Percentiles rank a stretch among this genome's conserved stretches.
phyloP scores from a whole-genome alignment of 2,113 vertebrate genomes.

The Neodon shergylaensis region DNA sequence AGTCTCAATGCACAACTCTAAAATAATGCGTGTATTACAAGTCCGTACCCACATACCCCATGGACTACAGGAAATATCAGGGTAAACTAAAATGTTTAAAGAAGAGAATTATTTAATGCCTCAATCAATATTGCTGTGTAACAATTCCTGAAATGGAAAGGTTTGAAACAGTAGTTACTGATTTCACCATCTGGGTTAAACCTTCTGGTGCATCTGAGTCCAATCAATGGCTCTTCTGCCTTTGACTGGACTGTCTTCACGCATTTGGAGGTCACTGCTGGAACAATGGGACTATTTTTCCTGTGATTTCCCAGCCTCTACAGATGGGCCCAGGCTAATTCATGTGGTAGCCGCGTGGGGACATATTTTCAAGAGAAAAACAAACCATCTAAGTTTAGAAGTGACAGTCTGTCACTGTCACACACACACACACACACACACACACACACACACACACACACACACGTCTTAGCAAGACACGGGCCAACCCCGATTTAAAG shows the following conservation, averaged over 20 bases:
- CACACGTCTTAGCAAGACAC: neutral
- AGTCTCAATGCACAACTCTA: neutral
- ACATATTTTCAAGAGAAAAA: slow-evolving; percentile 7
- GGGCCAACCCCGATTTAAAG: neutral
- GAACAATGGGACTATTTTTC: neutral
- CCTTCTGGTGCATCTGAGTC: neutral
- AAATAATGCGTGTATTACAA: neutral
- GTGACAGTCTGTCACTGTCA: neutral
- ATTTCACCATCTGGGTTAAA: neutral
- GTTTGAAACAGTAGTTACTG: neutral
- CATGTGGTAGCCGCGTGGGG: neutral
- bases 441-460: too few relatives aligned
- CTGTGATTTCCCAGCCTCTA: neutral
- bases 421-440: too few relatives aligned
- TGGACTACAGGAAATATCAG: neutral
- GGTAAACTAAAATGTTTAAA: neutral
- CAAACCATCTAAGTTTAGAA: neutral
- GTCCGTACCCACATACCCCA: neutral
- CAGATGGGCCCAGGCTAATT: neutral
- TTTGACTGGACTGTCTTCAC: neutral
- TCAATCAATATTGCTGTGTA: neutral
- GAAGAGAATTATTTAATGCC: neutral
- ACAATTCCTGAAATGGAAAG: neutral
- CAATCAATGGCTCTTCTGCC: neutral
- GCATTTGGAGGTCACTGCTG: neutral